These are phyloP conservation scores for Caenorhabditis remanei DNA, from an alignment of 1,140 invertebrate species.

Conservation along the genomic window DNA sequence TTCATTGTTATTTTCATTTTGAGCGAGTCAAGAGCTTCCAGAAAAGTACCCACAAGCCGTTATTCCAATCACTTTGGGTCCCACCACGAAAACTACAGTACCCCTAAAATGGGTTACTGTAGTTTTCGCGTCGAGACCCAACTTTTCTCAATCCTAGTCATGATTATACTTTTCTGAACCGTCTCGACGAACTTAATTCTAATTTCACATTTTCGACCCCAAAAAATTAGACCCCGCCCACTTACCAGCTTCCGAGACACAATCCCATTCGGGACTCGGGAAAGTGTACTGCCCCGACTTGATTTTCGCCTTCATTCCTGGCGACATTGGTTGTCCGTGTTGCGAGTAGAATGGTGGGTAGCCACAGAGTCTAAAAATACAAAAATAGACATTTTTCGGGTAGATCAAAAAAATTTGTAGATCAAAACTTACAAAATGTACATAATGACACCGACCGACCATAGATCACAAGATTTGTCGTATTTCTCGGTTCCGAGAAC, in stretches of 20 bases:
- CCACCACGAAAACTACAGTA: not conserved
- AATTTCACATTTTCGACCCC: not conserved
- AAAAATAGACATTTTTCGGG: conserved; percentile 46
- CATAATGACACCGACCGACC: conserved; percentile 97
- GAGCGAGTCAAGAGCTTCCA: too few relatives aligned
- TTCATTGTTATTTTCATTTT: too few relatives aligned
- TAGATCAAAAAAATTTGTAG: not conserved
- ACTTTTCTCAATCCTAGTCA: not conserved
- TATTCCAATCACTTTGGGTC: not conserved
- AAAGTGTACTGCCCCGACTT: conserved; percentile 93
- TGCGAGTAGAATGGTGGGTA: conserved; percentile 98
- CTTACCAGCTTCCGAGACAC: conserved; percentile 88
- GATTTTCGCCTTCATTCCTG: conserved; percentile 89
- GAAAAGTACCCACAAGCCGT: too few relatives aligned
- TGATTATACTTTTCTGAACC: conserved; percentile 83
- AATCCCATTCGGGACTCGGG: conserved; percentile 93
- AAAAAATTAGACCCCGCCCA: not conserved
- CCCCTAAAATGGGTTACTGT: too few relatives aligned
- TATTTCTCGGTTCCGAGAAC: conserved; percentile 96
- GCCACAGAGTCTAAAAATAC: conserved; percentile 86
- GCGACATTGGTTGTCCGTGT: conserved; percentile 94
- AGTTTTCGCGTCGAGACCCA: not conserved
- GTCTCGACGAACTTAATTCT: not conserved
- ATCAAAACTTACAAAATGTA: conserved; percentile 89
- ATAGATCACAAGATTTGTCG: conserved; percentile 98